Evolutionary conservation across 2,113 vertebrate species (phyloP).

Genomic region (Melozone crissalis): DNA sequence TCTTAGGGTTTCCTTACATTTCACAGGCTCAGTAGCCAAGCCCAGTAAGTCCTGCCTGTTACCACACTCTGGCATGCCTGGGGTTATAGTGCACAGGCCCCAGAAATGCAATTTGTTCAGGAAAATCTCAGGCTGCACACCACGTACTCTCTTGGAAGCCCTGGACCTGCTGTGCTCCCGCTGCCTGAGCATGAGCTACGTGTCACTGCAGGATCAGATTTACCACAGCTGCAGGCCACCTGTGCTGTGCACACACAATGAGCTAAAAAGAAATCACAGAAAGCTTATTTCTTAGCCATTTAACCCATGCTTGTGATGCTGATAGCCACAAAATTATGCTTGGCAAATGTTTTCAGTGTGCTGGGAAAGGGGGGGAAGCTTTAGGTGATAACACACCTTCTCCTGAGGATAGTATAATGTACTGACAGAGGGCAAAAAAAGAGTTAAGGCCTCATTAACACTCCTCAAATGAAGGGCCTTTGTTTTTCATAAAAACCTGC

Average conservation of each 20-base stretch:
- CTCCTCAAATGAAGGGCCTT: not conserved
- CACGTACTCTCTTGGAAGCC: not conserved
- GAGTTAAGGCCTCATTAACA: not conserved
- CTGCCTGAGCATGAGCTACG: not conserved
- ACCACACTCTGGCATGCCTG: not conserved
- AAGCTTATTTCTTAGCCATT: not conserved
- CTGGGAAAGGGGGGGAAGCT: not conserved
- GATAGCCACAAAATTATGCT: not conserved
- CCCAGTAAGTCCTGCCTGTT: not conserved
- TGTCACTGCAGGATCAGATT: not conserved
- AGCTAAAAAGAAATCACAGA: not conserved
- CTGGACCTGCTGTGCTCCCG: not conserved
- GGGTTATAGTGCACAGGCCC: not conserved
- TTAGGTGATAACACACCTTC: not conserved
- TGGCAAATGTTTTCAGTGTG: not conserved
- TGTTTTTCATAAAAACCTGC: not conserved
- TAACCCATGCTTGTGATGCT: not conserved
- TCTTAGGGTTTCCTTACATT: not conserved
- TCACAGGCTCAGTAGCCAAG: not conserved
- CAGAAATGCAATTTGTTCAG: not conserved
- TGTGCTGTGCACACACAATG: not conserved
- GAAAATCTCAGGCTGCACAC: not conserved
- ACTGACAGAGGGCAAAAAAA: not conserved
- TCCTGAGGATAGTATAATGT: not conserved
- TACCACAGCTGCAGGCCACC: constrained; percentile 44